Evolutionary conservation across 2,113 vertebrate genomes (phyloP).

Genomic region (Rhynchomys soricoides): DNA sequence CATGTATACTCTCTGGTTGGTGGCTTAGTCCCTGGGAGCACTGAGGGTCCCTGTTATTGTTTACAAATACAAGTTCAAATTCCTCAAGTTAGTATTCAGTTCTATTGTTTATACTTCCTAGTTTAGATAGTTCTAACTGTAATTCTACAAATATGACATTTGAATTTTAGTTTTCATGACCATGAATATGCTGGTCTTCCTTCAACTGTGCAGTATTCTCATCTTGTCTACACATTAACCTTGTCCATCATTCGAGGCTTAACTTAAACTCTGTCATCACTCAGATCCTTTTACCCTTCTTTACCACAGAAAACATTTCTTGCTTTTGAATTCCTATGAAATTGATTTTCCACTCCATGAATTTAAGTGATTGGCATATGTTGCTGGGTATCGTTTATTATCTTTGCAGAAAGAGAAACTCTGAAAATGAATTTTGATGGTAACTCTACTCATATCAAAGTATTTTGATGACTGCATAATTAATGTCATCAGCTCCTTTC

Average conservation of each 20-base stretch:
- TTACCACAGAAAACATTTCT: background rate
- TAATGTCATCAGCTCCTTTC: background rate
- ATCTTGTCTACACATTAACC: background rate
- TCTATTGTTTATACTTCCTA: background rate
- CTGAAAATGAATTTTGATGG: constrained; percentile 9
- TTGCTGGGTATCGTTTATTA: constrained; percentile 4
- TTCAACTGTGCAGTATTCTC: background rate
- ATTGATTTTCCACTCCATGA: constrained; percentile 4
- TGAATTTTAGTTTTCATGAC: background rate
- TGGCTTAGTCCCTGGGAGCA: too few relatives aligned
- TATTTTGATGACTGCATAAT: background rate
- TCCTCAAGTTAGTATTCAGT: background rate
- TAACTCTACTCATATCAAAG: background rate
- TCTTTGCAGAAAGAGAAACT: constrained; percentile 35
- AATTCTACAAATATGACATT: background rate
- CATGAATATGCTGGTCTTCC: background rate
- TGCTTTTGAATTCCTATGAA: constrained; percentile 22
- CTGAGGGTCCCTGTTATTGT: too few relatives aligned
- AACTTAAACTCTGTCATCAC: background rate
- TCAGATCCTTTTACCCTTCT: background rate
- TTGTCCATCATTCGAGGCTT: background rate
- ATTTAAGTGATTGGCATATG: constrained; percentile 1
- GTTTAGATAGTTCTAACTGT: background rate
- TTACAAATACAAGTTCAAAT: background rate
- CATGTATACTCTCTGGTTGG: too few relatives aligned